Percentiles rank a stretch among this genome's conserved stretches.
Conservation (phyloP, 2,888 invertebrate genomes). For the Exephanes ischioxanthus region DNA sequence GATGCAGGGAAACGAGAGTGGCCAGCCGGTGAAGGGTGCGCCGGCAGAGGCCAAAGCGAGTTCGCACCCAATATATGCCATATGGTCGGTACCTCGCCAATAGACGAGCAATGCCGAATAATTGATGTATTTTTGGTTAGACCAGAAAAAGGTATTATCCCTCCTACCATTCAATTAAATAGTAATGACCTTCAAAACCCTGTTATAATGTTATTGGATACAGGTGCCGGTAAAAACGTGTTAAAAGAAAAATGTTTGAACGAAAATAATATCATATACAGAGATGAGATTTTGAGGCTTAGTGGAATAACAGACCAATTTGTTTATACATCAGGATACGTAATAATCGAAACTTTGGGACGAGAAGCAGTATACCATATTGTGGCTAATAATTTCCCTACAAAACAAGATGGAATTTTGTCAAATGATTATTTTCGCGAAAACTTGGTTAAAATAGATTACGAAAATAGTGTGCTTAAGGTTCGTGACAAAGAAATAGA, state of each 20-base stretch:
- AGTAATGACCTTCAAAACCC: not conserved
- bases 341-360: not conserved
- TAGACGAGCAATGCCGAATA: not conserved
- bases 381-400: constrained; percentile 12
- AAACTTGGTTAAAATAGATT: constrained; percentile 38
- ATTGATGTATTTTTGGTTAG: not conserved
- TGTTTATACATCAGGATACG: not conserved
- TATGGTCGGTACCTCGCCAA: not conserved
- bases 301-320: constrained; percentile 25
- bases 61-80: not conserved
- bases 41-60: not conserved
- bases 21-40: not conserved
- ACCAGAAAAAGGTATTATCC: not conserved
- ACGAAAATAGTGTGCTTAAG: constrained; percentile 25
- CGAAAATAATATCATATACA: not conserved
- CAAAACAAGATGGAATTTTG: not conserved
- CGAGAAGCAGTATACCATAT: constrained; percentile 10
- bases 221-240: too few species aligned
- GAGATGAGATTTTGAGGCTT: not conserved
- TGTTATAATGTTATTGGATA: too few species aligned
- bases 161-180: not conserved
- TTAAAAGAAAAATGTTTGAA: too few species aligned
- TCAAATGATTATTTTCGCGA: constrained; percentile 27
- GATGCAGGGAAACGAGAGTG: constrained; percentile 3
- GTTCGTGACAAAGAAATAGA: not conserved